phyloP scores from a whole-genome alignment of 2,113 vertebrate genomes.

The Atherinomorus stipes region DNA sequence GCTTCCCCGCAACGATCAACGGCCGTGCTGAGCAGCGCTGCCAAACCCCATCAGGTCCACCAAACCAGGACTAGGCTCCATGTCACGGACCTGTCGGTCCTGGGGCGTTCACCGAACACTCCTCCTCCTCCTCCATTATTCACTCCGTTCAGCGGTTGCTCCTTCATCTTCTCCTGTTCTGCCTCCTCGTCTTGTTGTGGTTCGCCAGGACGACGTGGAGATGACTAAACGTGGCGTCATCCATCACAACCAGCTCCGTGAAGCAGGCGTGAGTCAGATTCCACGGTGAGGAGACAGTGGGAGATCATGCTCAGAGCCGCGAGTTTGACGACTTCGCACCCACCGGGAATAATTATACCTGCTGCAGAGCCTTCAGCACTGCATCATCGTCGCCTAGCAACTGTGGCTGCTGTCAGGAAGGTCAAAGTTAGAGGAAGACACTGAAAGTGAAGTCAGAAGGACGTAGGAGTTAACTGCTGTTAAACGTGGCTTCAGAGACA shows the following conservation, averaged over 20 bases:
- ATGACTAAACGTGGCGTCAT: slow-evolving; percentile 29
- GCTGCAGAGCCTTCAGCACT: slow-evolving; percentile 14
- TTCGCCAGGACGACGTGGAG: slow-evolving; percentile 11
- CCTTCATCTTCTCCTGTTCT: not conserved
- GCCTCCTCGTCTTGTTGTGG: not conserved
- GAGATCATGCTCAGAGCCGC: not conserved
- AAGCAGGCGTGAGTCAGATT: no score
- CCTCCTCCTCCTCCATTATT: no score
- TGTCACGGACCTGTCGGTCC: no score
- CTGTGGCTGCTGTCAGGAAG: slow-evolving; percentile 18
- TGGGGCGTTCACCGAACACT: slow-evolving; percentile 55
- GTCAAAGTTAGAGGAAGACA: not conserved
- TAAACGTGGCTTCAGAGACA: no score
- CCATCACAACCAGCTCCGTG: no score
- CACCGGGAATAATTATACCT: slow-evolving; percentile 13
- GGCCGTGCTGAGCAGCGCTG: slow-evolving; percentile 54
- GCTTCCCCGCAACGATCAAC: slow-evolving; percentile 62
- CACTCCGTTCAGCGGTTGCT: not conserved
- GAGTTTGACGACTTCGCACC: slow-evolving; percentile 19
- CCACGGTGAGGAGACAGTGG: slow-evolving; percentile 2
- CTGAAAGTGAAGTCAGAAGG: no score
- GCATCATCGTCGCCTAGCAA: slow-evolving; percentile 56
- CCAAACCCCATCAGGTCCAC: slow-evolving; percentile 70
- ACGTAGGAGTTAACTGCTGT: no score
- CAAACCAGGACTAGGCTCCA: slow-evolving; percentile 45